These are phyloP conservation scores for Fragum fragum DNA, from an alignment of 2,888 invertebrate species.

Conservation along the genomic window DNA sequence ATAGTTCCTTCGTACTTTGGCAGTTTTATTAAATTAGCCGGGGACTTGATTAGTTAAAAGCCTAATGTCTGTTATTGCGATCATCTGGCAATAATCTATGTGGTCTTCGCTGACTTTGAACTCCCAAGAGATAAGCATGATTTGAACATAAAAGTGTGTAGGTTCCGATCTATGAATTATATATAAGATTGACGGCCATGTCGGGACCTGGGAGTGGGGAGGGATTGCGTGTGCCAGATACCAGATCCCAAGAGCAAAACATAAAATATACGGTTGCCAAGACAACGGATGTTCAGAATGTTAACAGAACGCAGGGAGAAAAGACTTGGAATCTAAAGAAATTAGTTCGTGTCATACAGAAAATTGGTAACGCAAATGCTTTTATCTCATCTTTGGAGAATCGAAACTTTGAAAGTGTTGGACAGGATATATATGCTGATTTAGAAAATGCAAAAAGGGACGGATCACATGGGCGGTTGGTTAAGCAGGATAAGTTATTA, in stretches of 20 bases:
- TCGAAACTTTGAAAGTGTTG: neutral
- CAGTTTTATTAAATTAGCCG: neutral
- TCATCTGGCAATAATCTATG: conserved; percentile 2
- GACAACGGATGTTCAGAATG: conserved; percentile 20
- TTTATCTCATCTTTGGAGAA: neutral
- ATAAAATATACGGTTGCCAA: conserved; percentile 10
- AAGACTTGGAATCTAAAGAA: conserved; percentile 7
- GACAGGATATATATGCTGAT: neutral
- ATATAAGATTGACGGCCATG: conserved; percentile 2
- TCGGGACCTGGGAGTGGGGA: neutral
- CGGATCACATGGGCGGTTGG: neutral
- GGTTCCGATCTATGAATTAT: conserved; percentile 21
- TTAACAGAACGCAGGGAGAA: neutral
- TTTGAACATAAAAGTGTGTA: conserved; percentile 26
- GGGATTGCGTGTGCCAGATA: conserved; percentile 21
- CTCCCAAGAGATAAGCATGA: conserved; percentile 9
- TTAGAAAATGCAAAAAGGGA: conserved; percentile 4
- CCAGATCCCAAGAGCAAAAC: neutral
- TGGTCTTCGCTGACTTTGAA: neutral
- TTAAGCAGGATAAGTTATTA: neutral
- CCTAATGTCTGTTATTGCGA: neutral
- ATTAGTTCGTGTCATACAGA: neutral
- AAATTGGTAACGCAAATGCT: neutral
- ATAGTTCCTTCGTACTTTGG: no score
- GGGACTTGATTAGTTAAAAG: conserved; percentile 21